phyloP scores from a whole-genome alignment of 2,113 vertebrate genomes.

The Hypomesus transpacificus region DNA sequence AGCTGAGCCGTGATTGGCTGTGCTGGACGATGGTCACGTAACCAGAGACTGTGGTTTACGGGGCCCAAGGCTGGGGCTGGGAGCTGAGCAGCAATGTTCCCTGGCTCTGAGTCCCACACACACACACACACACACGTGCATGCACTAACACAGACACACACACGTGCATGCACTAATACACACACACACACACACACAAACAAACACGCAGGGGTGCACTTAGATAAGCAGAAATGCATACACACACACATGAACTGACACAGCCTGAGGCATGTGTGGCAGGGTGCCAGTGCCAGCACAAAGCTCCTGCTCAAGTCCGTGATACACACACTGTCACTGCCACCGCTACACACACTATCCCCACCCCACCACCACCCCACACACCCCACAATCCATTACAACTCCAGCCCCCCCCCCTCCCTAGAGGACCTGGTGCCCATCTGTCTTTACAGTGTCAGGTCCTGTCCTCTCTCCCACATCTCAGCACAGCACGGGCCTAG shows the following conservation, averaged over 20 bases:
- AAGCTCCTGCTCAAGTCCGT: neutral
- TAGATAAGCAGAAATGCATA: neutral
- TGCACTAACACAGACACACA: too few relatives aligned
- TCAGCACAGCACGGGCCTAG: neutral
- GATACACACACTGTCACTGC: too few relatives aligned
- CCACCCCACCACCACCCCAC: slow-evolving; percentile 20
- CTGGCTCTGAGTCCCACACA: slow-evolving; percentile 6
- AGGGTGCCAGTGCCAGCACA: slow-evolving; percentile 6
- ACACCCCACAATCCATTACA: slow-evolving; percentile 46
- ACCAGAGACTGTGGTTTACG: slow-evolving; percentile 15
- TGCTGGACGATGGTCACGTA: too few relatives aligned
- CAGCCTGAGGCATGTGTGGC: neutral
- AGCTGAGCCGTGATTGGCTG: too few relatives aligned
- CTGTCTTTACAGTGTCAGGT: slow-evolving; percentile 46
- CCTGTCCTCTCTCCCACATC: neutral
- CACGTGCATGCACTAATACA: too few relatives aligned
- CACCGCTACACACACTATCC: slow-evolving; percentile 26
- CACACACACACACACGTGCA: neutral
- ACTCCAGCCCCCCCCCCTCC: slow-evolving; percentile 40
- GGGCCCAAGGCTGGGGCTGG: slow-evolving; percentile 17
- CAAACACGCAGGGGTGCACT: neutral
- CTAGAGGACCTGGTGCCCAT: slow-evolving; percentile 39
- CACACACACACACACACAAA: too few relatives aligned
- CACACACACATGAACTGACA: neutral
- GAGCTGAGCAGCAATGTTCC: neutral